Evolutionary conservation across 2,113 vertebrate genomes (phyloP).

Genomic region (Nothocercus nigrocapillus): DNA sequence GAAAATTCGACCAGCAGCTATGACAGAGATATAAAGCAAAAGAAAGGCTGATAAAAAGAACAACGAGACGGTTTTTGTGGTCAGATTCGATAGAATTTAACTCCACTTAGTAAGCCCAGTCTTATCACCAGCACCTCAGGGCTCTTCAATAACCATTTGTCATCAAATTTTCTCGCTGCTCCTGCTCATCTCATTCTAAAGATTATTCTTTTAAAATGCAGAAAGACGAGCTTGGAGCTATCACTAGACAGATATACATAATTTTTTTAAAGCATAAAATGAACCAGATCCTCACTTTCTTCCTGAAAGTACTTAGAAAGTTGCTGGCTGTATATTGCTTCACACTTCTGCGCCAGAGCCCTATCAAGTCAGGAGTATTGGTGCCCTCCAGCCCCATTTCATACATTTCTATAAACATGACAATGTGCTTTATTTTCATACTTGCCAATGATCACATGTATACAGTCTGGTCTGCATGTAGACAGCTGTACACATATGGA

Average conservation of each 20-base stretch:
- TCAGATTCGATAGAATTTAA: slow-evolving; percentile 15
- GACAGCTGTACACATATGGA: background rate
- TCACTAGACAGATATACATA: slow-evolving; percentile 16
- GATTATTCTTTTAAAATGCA: slow-evolving; percentile 58
- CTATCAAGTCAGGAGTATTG: background rate
- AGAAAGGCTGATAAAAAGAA: slow-evolving; percentile 50
- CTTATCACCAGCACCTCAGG: slow-evolving; percentile 61
- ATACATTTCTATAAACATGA: background rate
- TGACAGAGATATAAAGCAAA: slow-evolving; percentile 16
- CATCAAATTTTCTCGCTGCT: slow-evolving; percentile 59
- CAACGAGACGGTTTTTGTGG: slow-evolving; percentile 15
- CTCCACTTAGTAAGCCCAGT: slow-evolving; percentile 29
- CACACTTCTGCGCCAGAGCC: background rate
- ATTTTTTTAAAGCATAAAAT: background rate
- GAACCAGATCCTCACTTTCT: slow-evolving; percentile 14
- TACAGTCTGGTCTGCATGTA: background rate
- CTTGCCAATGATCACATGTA: background rate
- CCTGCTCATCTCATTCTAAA: slow-evolving; percentile 51
- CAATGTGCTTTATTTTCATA: background rate
- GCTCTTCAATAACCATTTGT: slow-evolving; percentile 64
- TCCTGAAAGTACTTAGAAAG: slow-evolving; percentile 15
- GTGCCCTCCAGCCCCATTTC: background rate
- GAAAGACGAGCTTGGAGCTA: slow-evolving; percentile 41
- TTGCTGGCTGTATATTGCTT: background rate
- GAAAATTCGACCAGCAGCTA: slow-evolving; percentile 45